Percentiles rank a stretch among this genome's conserved stretches.
Evolutionary conservation across 2,888 invertebrate genomes (phyloP).

Genomic region (Mesorhabditis belari): DNA sequence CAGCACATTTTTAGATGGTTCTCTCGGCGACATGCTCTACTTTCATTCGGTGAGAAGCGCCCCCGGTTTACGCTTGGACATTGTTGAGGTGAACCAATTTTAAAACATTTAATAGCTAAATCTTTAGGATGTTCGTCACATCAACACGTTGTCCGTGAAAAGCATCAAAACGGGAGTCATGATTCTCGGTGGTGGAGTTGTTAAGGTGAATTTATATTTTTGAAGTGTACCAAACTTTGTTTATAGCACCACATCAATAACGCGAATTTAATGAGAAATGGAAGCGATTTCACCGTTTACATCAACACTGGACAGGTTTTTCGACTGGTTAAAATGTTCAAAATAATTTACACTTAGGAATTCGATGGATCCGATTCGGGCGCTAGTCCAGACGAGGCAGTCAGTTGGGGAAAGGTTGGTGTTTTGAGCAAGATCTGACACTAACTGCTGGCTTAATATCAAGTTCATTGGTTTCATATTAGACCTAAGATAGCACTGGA

Average conservation of each 20-base stretch:
- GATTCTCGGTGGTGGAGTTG: conserved; percentile 59
- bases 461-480: too few relatives aligned
- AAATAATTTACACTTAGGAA: conserved; percentile 62
- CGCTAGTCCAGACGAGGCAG: conserved; percentile 92
- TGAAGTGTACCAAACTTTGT: too few relatives aligned
- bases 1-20: conserved; percentile 2
- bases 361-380: conserved; percentile 92
- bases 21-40: conserved; percentile 93
- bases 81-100: conserved; percentile 65
- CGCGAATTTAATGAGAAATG: conserved; percentile 97
- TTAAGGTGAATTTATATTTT: background rate
- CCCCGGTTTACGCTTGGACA: conserved; percentile 85
- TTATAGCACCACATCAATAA: conserved; percentile 99
- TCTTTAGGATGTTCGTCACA: conserved; percentile 62
- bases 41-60: conserved; percentile 82
- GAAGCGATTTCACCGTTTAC: conserved; percentile 88
- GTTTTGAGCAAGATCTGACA: too few relatives aligned
- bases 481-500: too few relatives aligned
- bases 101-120: background rate
- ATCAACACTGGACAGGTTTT: conserved; percentile 69
- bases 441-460: too few relatives aligned
- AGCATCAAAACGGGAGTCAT: conserved; percentile 90
- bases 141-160: conserved; percentile 89
- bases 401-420: conserved; percentile 84
- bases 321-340: background rate